These are phyloP conservation scores for Anas platyrhynchos DNA, from an alignment of 2,113 vertebrate species.

Conservation along the genomic window DNA sequence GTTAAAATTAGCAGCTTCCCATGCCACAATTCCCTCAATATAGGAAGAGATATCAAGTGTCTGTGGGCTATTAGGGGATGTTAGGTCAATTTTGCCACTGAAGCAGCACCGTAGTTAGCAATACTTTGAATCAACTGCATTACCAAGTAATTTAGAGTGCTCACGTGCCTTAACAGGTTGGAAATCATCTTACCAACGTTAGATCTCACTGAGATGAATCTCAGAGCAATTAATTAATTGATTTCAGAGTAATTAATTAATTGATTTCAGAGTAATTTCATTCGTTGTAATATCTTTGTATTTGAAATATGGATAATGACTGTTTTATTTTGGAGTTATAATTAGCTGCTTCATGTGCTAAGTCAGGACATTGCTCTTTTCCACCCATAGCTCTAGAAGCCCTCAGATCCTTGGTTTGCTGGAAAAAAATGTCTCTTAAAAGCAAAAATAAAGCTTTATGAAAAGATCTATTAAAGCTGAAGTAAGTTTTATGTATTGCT, in stretches of 20 bases:
- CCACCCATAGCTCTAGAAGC: neutral
- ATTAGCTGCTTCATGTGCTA: neutral
- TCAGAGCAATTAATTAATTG: neutral
- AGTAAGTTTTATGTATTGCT: neutral
- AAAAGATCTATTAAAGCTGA: neutral
- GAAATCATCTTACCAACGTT: neutral
- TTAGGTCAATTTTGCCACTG: neutral
- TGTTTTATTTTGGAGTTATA: neutral
- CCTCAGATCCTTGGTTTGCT: neutral
- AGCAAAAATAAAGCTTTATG: neutral
- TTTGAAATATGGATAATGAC: neutral
- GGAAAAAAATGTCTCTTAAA: neutral
- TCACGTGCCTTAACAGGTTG: neutral
- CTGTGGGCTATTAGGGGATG: neutral
- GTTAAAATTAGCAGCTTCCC: neutral
- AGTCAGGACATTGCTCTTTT: neutral
- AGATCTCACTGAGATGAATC: neutral
- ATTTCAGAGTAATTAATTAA: too few relatives aligned
- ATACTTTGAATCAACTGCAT: neutral
- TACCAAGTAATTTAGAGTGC: neutral
- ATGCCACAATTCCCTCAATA: neutral
- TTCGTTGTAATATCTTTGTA: neutral
- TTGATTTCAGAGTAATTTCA: neutral
- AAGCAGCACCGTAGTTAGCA: neutral
- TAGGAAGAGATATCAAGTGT: neutral